phyloP scores from a whole-genome alignment of 2,888 invertebrate species.

The Eristalinus aeneus region DNA sequence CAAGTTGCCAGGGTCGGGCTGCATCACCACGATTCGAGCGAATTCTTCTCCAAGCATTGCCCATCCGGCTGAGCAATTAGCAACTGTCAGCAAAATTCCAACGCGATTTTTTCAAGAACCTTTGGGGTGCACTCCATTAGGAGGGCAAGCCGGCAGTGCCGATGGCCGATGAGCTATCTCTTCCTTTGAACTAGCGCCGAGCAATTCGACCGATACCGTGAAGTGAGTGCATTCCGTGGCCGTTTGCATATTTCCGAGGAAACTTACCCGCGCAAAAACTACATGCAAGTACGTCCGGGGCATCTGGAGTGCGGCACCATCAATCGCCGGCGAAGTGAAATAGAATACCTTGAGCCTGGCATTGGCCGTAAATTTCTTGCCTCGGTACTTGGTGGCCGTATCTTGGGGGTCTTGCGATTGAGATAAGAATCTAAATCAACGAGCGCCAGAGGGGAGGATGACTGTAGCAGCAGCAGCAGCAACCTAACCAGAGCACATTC shows the following conservation, averaged over 20 bases:
- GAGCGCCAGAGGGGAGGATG: slow-evolving; percentile 21
- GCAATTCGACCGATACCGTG: slow-evolving; percentile 67
- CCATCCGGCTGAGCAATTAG: slow-evolving; percentile 48
- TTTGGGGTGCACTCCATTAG: slow-evolving; percentile 49
- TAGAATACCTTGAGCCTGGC: slow-evolving; percentile 62
- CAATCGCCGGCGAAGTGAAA: slow-evolving; percentile 61
- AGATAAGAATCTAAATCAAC: slow-evolving; percentile 68
- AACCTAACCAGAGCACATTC: slow-evolving; percentile 64
- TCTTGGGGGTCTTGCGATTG: slow-evolving; percentile 51
- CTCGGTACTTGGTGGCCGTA: slow-evolving; percentile 2
- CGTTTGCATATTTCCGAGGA: slow-evolving; percentile 62
- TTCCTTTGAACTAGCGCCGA: slow-evolving; percentile 59
- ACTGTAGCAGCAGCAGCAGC: neutral
- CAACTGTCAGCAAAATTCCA: slow-evolving; percentile 58
- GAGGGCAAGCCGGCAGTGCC: slow-evolving; percentile 2
- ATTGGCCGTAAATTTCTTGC: slow-evolving; percentile 62
- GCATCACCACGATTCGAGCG: neutral
- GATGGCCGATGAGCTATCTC: slow-evolving; percentile 25
- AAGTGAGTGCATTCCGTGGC: slow-evolving; percentile 56
- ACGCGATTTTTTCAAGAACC: slow-evolving; percentile 13
- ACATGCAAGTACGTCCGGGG: neutral
- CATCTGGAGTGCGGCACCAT: slow-evolving; percentile 53
- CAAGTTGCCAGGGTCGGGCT: neutral
- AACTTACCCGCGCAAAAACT: slow-evolving; percentile 40
- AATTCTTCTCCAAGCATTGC: slow-evolving; percentile 34